Evolutionary conservation across 2,113 vertebrate genomes (phyloP), one percentile per base, ranked within the genome.

Genomic region (Larimichthys polyactis): DNA sequence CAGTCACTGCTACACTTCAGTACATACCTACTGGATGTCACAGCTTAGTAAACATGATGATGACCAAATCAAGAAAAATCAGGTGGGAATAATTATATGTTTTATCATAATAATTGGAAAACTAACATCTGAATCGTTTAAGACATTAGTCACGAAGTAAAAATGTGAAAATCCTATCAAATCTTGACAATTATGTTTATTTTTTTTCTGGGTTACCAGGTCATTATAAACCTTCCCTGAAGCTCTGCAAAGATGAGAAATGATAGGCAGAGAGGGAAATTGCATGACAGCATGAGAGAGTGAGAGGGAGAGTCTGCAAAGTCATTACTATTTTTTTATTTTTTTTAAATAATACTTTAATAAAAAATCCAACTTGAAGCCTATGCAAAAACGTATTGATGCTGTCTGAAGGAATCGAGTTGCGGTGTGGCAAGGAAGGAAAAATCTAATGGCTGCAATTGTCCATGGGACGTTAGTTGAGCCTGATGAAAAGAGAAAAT

Each of bases 171-270:
- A 52, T 62, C 8, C 27, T 44, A 24, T 83, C 51, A 67, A 3
- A 75, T 75, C 29, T 84, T 72, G 72, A 71, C 69, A 74, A 59
- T 64, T 40, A 49, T 14, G 58, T n/a, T 48, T 27, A 20, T 48
- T 68, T 14, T 54, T 54, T 82, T 83, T 83, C 70, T 86, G 70
- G 77, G 69, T 83, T 86, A 83, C 7, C 71, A 78, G 79, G 77
- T 27, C 80, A 71, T n/a, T 22, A 22, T 16, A 5, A 57, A 75
- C 52, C 9, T 54, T 49, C 48, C 83, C 80, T 78, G 63, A 71
- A 81, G 80, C 72, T 69, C 57, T 69, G 27, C 48, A 51, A 22
- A 57, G 27, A 51, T 74, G 36, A 9, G 9, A 40, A 74, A 57
- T 60, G 54, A 75, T 16, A 46, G 67, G n/a, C 15, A 40, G 40